phyloP scores from a whole-genome alignment of 2,888 invertebrate genomes.

The Tolmerus cingulatus region DNA sequence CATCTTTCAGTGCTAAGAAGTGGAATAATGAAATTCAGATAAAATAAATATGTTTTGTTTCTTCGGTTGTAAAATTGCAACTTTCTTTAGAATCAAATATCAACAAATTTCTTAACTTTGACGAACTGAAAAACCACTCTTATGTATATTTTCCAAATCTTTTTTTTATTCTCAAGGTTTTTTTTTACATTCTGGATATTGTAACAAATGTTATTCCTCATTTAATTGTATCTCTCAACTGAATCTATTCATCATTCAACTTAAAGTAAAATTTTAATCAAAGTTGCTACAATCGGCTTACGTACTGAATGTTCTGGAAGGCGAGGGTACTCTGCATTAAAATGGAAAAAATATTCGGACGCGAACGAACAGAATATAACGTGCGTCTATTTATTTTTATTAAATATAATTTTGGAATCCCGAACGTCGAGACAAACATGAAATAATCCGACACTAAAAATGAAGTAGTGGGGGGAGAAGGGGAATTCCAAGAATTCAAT shows the following conservation, averaged over 20 bases:
- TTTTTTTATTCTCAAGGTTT: constrained; percentile 18
- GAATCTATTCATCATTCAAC: neutral
- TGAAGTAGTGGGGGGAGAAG: neutral
- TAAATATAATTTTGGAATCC: neutral
- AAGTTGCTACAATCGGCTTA: neutral
- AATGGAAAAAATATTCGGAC: neutral
- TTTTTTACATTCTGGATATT: constrained; percentile 26
- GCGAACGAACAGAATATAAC: neutral
- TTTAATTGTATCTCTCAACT: neutral
- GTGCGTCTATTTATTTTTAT: neutral
- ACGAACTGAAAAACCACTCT: neutral
- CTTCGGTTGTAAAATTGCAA: too few species aligned
- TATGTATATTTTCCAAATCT: neutral
- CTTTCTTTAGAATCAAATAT: neutral
- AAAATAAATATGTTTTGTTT: too few species aligned
- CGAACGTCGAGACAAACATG: neutral
- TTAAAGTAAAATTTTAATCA: neutral
- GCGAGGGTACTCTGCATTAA: neutral
- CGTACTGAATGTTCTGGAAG: neutral
- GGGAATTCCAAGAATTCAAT: neutral
- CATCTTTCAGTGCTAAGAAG: too few species aligned
- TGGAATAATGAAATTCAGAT: too few species aligned
- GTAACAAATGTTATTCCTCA: constrained; percentile 4
- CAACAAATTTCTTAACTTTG: neutral
- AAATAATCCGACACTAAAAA: neutral